A percentile compares a stretch with the other conserved stretches of the same genome.
Evolutionary conservation across 1,140 invertebrate genomes (phyloP).

Genomic region (Brachionus koreanus): DNA sequence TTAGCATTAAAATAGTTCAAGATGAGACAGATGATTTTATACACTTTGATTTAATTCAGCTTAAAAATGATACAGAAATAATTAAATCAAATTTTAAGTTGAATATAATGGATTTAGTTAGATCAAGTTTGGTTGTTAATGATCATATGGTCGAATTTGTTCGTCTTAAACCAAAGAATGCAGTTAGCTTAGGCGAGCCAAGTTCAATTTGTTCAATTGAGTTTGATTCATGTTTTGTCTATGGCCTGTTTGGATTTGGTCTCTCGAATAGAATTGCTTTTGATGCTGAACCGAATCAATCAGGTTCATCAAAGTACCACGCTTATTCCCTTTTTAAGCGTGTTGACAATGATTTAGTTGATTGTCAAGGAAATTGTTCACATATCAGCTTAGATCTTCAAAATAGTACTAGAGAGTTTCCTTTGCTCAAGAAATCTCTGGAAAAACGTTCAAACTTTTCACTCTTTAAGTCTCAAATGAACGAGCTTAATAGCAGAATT

Average conservation of each 20-base stretch:
- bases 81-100: not conserved
- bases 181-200: not conserved
- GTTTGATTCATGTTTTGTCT: not conserved
- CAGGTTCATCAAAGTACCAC: not conserved
- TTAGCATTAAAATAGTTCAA: not conserved
- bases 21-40: not conserved
- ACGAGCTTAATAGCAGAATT: not conserved
- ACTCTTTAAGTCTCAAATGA: not conserved
- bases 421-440: not conserved
- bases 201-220: not conserved
- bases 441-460: not conserved
- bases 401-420: not conserved
- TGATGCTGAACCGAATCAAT: not conserved
- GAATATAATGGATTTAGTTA: not conserved
- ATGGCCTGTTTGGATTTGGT: slow-evolving; percentile 5
- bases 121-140: not conserved
- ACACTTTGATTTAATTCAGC: not conserved
- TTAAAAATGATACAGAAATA: not conserved
- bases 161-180: not conserved
- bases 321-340: slow-evolving; percentile 6
- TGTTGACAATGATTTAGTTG: not conserved
- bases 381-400: not conserved
- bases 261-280: not conserved
- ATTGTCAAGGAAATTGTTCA: not conserved
- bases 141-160: not conserved